Evolutionary conservation across 92 coral and sea anemone species (phyloP).

Genomic region (Palythoa heliodiscus): DNA sequence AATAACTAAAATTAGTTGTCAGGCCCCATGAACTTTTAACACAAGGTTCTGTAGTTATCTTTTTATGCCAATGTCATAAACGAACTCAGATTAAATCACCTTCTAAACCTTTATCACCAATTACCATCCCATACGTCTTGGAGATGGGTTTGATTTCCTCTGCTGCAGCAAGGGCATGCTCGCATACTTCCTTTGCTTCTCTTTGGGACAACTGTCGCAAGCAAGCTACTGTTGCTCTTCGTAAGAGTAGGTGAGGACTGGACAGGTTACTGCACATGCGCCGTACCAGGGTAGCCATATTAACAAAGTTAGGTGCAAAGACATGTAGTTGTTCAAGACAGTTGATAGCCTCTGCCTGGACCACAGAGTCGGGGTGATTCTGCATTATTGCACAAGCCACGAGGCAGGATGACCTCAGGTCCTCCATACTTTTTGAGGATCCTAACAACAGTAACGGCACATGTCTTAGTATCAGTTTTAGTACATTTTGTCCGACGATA

Average conservation of each 20-base stretch:
- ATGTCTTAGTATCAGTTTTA: not conserved
- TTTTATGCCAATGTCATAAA: no score
- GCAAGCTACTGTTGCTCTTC: slow-evolving; percentile 98
- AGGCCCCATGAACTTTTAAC: no score
- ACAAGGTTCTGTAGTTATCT: no score
- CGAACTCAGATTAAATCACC: slow-evolving; percentile 50
- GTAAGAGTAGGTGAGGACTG: slow-evolving; percentile 93
- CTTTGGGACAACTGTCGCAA: slow-evolving; percentile 97
- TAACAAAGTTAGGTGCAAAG: slow-evolving; percentile 97
- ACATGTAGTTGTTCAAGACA: slow-evolving; percentile 99
- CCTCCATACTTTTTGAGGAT: slow-evolving; percentile 81
- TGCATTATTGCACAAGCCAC: slow-evolving; percentile 99
- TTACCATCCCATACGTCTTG: slow-evolving; percentile 82
- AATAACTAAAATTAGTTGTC: no score
- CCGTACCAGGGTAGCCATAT: slow-evolving; percentile 88
- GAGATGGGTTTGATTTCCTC: slow-evolving; percentile 77
- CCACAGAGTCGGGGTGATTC: slow-evolving; percentile 95
- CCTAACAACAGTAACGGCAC: slow-evolving; percentile 51
- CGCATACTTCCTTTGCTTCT: slow-evolving; percentile 99
- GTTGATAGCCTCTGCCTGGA: slow-evolving; percentile 98
- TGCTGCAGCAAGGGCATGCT: slow-evolving; percentile 91
- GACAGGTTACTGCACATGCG: slow-evolving; percentile 96
- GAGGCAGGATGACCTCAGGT: slow-evolving; percentile 86
- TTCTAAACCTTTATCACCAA: slow-evolving; percentile 96
- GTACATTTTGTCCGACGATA: not conserved